phyloP scores from a whole-genome alignment of 2,797 vertebrate genomes.

The Synaphobranchus kaupii region DNA sequence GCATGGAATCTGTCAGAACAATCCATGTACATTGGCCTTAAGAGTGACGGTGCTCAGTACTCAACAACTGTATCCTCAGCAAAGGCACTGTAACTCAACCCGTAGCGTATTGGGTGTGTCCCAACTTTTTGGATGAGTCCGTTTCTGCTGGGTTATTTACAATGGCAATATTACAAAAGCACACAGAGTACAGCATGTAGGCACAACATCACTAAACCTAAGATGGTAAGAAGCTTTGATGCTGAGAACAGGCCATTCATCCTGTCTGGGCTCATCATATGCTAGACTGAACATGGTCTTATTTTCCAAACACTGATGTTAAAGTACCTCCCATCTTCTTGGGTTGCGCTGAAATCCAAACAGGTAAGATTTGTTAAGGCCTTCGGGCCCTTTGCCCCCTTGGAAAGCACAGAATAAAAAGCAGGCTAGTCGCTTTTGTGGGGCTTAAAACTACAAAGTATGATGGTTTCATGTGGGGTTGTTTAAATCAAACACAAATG shows the following conservation, averaged over 20 bases:
- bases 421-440: constrained; percentile 24
- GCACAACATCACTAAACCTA: background rate
- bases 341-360: constrained; percentile 33
- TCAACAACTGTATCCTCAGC: background rate
- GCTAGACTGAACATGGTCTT: constrained; percentile 31
- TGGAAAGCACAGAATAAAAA: constrained; percentile 12
- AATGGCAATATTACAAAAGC: background rate
- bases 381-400: constrained; percentile 21
- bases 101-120: background rate
- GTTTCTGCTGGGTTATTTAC: background rate
- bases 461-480: background rate
- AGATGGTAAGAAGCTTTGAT: background rate
- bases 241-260: background rate
- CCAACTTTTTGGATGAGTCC: background rate
- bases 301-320: constrained; percentile 25
- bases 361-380: constrained; percentile 30
- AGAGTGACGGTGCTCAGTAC: background rate
- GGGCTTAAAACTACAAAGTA: constrained; percentile 12
- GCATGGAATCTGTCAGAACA: background rate
- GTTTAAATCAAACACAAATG: constrained; percentile 23
- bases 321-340: constrained; percentile 24
- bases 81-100: background rate
- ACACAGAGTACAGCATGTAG: background rate
- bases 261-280: background rate
- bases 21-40: background rate